Evolutionary conservation across 2,888 invertebrate genomes (phyloP).

Genomic region (Deilephila elpenor): DNA sequence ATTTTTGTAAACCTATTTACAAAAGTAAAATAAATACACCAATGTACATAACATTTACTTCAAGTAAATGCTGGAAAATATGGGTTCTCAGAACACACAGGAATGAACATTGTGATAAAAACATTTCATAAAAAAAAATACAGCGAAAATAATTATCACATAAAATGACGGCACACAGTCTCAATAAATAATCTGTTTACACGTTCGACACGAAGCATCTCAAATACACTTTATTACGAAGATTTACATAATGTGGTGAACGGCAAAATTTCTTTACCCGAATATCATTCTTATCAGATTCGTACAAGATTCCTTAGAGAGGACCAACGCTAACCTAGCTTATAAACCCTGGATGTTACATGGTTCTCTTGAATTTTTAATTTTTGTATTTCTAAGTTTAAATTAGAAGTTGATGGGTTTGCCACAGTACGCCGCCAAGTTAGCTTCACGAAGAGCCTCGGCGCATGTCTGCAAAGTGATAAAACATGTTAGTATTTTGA

Average conservation of each 20-base stretch:
- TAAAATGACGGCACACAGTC: conserved; percentile 39
- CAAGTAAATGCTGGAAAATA: conserved; percentile 60
- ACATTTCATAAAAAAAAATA: conserved; percentile 47
- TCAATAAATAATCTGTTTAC: conserved; percentile 44
- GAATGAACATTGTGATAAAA: conserved; percentile 60
- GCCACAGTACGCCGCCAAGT: conserved; percentile 96
- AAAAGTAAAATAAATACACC: conserved; percentile 73
- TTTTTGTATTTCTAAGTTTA: conserved; percentile 51
- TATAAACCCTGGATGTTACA: conserved; percentile 49
- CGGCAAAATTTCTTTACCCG: conserved; percentile 41
- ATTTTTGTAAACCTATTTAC: conserved; percentile 73
- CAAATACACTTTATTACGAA: conserved; percentile 37
- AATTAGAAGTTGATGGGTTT: conserved; percentile 98
- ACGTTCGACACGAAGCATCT: conserved; percentile 33
- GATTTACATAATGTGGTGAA: conserved; percentile 34
- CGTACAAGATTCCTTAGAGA: conserved; percentile 72
- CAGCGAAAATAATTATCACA: conserved; percentile 54
- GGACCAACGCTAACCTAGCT: conserved; percentile 51
- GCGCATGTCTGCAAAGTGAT: conserved; percentile 92
- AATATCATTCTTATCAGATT: conserved; percentile 68
- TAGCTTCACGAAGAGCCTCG: conserved; percentile 98
- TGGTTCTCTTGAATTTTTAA: conserved; percentile 41
- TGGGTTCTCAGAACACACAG: conserved; percentile 50
- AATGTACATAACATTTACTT: conserved; percentile 64
- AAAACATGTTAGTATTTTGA: background rate